Evolutionary conservation across 2,888 invertebrate species (phyloP).

Genomic region (Habroteleia sp.): DNA sequence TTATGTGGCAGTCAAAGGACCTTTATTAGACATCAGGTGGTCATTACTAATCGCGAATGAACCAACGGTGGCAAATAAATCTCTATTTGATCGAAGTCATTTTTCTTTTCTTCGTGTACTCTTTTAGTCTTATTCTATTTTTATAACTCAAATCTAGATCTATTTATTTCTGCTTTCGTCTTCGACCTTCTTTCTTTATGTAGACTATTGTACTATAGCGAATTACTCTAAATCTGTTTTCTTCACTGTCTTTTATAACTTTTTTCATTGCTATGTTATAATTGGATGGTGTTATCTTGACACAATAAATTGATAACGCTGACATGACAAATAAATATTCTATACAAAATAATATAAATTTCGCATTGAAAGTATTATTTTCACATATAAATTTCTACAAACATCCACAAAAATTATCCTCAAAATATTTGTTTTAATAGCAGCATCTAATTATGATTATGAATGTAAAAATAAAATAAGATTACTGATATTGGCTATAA

Average conservation of each 20-base stretch:
- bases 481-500: slow-evolving; percentile 51
- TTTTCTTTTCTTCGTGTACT: slow-evolving; percentile 48
- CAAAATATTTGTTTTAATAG: slow-evolving; percentile 47
- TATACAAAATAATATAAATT: too few species aligned
- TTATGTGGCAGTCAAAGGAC: slow-evolving; percentile 15
- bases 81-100: slow-evolving; percentile 37
- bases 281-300: too few species aligned
- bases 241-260: slow-evolving; percentile 52
- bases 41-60: not conserved
- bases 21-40: slow-evolving; percentile 29
- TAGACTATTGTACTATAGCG: slow-evolving; percentile 61
- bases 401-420: too few species aligned
- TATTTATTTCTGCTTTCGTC: slow-evolving; percentile 58
- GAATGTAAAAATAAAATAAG: slow-evolving; percentile 56
- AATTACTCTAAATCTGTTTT: slow-evolving; percentile 56
- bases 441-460: slow-evolving; percentile 33
- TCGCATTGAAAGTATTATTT: too few species aligned
- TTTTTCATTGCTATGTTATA: slow-evolving; percentile 52
- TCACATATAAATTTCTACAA: too few species aligned
- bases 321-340: too few species aligned
- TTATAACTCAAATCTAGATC: slow-evolving; percentile 60
- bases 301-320: too few species aligned
- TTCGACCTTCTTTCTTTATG: slow-evolving; percentile 55
- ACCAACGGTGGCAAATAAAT: slow-evolving; percentile 32
- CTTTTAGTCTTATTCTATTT: slow-evolving; percentile 60